Evolutionary conservation across 2,797 vertebrate genomes (phyloP).

Genomic region (Dicrostonyx torquatus): DNA sequence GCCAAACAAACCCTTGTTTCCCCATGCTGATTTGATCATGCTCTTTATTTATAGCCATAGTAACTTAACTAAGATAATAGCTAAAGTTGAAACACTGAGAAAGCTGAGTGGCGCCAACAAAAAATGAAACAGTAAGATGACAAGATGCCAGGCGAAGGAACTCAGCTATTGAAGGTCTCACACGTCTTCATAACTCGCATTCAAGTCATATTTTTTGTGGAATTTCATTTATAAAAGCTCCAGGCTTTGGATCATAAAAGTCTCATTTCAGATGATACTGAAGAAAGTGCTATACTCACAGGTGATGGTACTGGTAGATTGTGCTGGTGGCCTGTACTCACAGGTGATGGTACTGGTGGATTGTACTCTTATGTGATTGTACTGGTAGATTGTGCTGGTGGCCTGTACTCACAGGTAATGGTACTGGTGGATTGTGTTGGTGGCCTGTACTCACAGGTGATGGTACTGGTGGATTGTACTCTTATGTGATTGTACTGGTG

Average conservation of each 20-base stretch:
- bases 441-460: too few relatives aligned
- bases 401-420: too few relatives aligned
- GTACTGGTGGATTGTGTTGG: too few relatives aligned
- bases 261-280: background rate
- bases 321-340: background rate
- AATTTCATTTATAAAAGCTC: conserved; percentile 18
- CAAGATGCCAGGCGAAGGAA: background rate
- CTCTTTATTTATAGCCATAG: background rate
- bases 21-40: background rate
- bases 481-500: too few relatives aligned
- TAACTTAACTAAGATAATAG: too few relatives aligned
- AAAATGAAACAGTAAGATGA: background rate
- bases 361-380: too few relatives aligned
- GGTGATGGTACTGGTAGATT: background rate
- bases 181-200: background rate
- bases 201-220: background rate
- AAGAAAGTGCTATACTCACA: background rate
- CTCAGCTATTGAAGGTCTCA: background rate
- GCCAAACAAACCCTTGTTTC: background rate
- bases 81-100: background rate
- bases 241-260: background rate
- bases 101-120: background rate
- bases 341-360: too few relatives aligned
- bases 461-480: too few relatives aligned
- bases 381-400: too few relatives aligned